Base-by-base conservation (phyloP, 2,797 vertebrate genomes). In the Iguana delicatissima region DNA sequence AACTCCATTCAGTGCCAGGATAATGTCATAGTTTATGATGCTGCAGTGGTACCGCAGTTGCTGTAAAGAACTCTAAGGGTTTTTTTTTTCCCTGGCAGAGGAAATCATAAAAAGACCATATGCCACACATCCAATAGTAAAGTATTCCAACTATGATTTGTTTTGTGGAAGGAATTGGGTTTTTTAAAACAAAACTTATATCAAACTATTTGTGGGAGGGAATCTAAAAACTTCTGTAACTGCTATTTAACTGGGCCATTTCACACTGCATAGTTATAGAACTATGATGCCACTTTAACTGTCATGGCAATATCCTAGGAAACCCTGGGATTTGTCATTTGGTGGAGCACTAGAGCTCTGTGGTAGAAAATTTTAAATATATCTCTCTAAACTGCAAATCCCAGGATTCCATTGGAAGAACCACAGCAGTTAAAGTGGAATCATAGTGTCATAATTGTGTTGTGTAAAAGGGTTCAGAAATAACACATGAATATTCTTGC, bases 151-250 rank as follows among this genome's bases (percentile, higher is more conserved):
- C 9, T 86, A 59, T 92, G 92, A 91, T 90, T 80, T 62, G 29
- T 29, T 67, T 69, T 64, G 20, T 22, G 22, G 16, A 13, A 59
- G 18, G 57, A 16, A 3, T 14, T 59, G 57, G 57, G 62, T 59
- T 9, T 52, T 50, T 93, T 91, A 80, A 64, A 86, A 72, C 89
- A 88, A 83, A 80, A 52, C 52, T 72, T 12, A n/a, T 32, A 55
- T 35, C 69, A 94, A 95, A 86, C 42, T 9, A 57, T 90, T 84
- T 87, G 84, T 89, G n/a, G 16, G 35, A 3, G 67, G 80, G 89
- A 62, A 86, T 82, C 92, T 83, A 89, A 94, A 82, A 93, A 84
- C 59, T 55, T 14, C 32, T 64, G 0, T 52, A 73, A 52, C 7
- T 2, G 72, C 57, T 91, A 92, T 80, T 74, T 32, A 73, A 55